These are phyloP conservation scores for Novumbra hubbsi DNA, from an alignment of 2,797 vertebrate genomes.

Conservation along the genomic window DNA sequence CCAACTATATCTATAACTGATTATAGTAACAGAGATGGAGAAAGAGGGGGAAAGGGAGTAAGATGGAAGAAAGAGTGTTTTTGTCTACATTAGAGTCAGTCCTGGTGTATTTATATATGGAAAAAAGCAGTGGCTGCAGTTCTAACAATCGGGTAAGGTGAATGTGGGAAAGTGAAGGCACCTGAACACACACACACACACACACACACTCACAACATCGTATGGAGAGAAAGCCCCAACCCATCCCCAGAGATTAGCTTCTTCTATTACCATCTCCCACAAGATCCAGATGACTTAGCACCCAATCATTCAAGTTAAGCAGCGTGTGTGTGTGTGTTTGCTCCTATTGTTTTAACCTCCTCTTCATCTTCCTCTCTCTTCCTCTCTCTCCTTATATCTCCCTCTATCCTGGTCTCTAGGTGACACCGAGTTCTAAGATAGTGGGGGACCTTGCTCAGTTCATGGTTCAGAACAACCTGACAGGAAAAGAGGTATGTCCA, in stretches of 20 bases:
- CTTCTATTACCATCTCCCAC: no score
- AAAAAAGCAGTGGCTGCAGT: background rate
- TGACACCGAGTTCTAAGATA: slow-evolving; percentile 94
- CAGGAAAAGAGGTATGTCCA: slow-evolving; percentile 68
- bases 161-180: background rate
- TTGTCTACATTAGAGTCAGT: no score
- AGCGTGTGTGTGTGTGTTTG: background rate
- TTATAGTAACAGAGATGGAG: background rate
- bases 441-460: slow-evolving; percentile 96
- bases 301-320: background rate
- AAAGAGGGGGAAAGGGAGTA: background rate
- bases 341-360: background rate
- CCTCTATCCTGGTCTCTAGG: slow-evolving; percentile 60
- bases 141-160: background rate
- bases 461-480: slow-evolving; percentile 92
- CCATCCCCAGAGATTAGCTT: no score
- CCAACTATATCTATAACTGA: no score
- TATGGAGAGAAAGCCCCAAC: no score
- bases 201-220: no score
- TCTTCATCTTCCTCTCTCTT: no score
- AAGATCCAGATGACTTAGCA: no score
- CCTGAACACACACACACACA: background rate
- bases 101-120: no score
- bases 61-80: background rate
- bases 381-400: background rate